phyloP scores from a whole-genome alignment of 2,113 vertebrate species.

The Naja naja region DNA sequence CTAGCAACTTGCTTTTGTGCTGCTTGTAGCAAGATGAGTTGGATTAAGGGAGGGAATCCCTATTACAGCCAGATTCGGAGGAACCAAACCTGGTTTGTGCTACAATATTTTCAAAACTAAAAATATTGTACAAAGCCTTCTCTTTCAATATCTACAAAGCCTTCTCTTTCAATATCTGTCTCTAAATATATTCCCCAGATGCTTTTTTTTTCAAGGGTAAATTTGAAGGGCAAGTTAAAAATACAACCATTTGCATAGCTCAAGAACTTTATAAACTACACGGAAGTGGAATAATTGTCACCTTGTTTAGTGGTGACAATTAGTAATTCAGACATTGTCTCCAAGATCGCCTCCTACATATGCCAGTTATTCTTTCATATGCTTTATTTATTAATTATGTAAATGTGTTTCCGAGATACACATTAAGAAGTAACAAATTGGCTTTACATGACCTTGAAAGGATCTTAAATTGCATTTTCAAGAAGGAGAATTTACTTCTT shows the following conservation, averaged over 20 bases:
- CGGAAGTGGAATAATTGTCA: background rate
- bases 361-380: background rate
- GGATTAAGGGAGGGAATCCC: background rate
- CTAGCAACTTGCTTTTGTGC: background rate
- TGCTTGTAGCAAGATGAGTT: background rate
- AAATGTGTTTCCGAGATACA: background rate
- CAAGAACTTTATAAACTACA: background rate
- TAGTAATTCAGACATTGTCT: background rate
- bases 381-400: slow-evolving; percentile 9
- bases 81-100: background rate
- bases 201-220: background rate
- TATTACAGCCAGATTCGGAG: background rate
- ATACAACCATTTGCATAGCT: background rate
- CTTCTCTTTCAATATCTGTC: background rate
- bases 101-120: background rate
- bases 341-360: background rate
- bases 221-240: background rate
- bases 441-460: slow-evolving; percentile 18
- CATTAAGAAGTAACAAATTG: slow-evolving; percentile 1
- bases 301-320: background rate
- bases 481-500: slow-evolving; percentile 2
- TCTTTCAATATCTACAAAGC: background rate
- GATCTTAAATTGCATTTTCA: slow-evolving; percentile 5
- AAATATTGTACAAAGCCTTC: too few relatives aligned
- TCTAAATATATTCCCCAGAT: background rate